These are phyloP conservation scores for Cryptocephalus primarius DNA, from an alignment of 2,888 invertebrate species.

Conservation along the genomic window DNA sequence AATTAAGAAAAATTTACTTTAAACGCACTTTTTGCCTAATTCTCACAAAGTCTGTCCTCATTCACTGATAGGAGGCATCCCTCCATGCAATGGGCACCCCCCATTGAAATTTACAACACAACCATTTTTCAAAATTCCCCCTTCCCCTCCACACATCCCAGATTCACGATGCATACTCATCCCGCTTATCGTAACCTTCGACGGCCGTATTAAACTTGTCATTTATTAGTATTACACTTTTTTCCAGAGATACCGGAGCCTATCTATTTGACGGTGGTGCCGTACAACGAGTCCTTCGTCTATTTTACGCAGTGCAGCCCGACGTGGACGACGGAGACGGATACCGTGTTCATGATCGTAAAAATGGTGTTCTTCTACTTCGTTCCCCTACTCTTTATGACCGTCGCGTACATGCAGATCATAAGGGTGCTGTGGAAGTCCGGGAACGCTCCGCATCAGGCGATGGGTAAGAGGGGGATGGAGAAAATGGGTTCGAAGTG, in stretches of 20 bases:
- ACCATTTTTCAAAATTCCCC: too few relatives aligned
- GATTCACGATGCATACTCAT: too few relatives aligned
- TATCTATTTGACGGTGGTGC: slow-evolving; percentile 54
- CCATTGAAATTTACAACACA: too few relatives aligned
- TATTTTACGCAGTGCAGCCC: slow-evolving; percentile 53
- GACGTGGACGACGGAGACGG: slow-evolving; percentile 58
- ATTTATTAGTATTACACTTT: slow-evolving; percentile 1
- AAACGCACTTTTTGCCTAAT: too few relatives aligned
- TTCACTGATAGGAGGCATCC: too few relatives aligned
- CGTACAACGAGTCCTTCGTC: slow-evolving; percentile 37
- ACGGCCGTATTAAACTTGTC: neutral
- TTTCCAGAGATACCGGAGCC: slow-evolving; percentile 67
- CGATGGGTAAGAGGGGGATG: slow-evolving; percentile 24
- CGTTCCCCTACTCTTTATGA: slow-evolving; percentile 72
- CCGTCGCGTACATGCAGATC: slow-evolving; percentile 74
- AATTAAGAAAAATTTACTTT: too few relatives aligned
- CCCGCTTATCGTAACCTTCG: neutral
- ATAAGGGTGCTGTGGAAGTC: slow-evolving; percentile 72
- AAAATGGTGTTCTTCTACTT: slow-evolving; percentile 67
- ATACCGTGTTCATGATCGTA: slow-evolving; percentile 57
- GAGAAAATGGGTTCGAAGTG: too few relatives aligned
- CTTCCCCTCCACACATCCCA: too few relatives aligned
- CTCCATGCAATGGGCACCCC: too few relatives aligned
- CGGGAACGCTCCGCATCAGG: slow-evolving; percentile 64
- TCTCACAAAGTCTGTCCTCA: too few relatives aligned